Conservation (phyloP, 2,888 invertebrate species). For the Cheilosia urbana region DNA sequence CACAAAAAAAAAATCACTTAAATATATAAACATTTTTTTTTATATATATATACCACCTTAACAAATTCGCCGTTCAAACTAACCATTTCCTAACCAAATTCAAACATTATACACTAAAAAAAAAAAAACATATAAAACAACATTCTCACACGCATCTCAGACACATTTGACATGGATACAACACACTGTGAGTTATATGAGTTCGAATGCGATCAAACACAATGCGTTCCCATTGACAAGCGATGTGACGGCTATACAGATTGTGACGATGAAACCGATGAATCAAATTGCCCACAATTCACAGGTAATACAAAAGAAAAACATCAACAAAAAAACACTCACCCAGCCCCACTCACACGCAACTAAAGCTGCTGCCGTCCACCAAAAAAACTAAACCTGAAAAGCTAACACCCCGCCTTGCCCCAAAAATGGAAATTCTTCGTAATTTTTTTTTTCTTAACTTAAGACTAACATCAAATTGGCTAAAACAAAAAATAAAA, state of each 20-base stretch:
- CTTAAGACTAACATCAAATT: slow-evolving; percentile 60
- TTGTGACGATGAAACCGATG: slow-evolving; percentile 87
- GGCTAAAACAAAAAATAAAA: slow-evolving; percentile 14
- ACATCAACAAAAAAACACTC: slow-evolving; percentile 12
- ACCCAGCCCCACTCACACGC: slow-evolving; percentile 14
- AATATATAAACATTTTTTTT: neutral
- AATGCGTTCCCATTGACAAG: slow-evolving; percentile 84
- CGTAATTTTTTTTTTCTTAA: neutral
- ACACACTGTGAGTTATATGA: slow-evolving; percentile 81
- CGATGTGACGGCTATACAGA: slow-evolving; percentile 86
- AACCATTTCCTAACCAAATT: neutral
- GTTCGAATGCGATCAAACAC: slow-evolving; percentile 82
- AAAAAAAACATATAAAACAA: slow-evolving; percentile 8
- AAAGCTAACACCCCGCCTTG: neutral
- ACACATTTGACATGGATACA: slow-evolving; percentile 79
- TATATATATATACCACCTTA: neutral
- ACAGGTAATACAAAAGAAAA: slow-evolving; percentile 80
- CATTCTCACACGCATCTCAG: slow-evolving; percentile 70
- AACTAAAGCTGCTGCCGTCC: slow-evolving; percentile 6
- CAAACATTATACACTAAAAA: neutral
- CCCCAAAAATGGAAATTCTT: neutral
- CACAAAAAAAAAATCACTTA: neutral
- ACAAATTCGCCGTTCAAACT: neutral
- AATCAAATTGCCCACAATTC: slow-evolving; percentile 83
- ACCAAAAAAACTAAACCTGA: neutral